Evolutionary conservation across 2,888 invertebrate genomes (phyloP).

Genomic region (Cryptocheilus praepositus): DNA sequence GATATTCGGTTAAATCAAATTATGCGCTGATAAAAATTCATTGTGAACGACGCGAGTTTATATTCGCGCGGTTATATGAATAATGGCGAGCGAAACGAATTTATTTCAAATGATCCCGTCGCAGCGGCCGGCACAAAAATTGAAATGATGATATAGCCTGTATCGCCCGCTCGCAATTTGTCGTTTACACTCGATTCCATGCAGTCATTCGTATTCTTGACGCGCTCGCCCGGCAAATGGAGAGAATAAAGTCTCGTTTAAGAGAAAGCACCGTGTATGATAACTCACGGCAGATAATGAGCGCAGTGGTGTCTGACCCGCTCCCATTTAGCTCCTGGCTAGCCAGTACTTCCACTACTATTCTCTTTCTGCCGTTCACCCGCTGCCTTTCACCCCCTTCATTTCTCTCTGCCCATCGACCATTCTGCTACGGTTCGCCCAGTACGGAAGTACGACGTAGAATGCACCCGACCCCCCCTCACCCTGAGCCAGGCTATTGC

Average conservation of each 20-base stretch:
- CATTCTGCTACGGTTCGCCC: conserved; percentile 28
- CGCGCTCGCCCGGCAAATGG: conserved; percentile 2
- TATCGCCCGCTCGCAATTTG: too few species aligned
- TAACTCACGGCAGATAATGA: conserved; percentile 45
- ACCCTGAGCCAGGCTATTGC: conserved; percentile 2
- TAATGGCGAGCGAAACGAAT: too few species aligned
- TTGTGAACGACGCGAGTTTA: too few species aligned
- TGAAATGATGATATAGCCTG: too few species aligned
- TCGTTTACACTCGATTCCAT: too few species aligned
- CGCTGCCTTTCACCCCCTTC: not conserved
- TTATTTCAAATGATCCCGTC: too few species aligned
- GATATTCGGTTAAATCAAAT: too few species aligned
- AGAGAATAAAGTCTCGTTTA: conserved; percentile 29
- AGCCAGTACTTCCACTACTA: not conserved
- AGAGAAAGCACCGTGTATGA: conserved; percentile 39
- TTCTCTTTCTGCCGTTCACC: not conserved
- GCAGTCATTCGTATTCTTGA: not conserved
- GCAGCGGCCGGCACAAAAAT: too few species aligned
- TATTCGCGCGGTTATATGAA: too few species aligned
- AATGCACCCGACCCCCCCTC: conserved; percentile 21
- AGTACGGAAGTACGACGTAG: conserved; percentile 39
- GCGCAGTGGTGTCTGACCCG: conserved; percentile 30
- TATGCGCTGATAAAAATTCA: too few species aligned
- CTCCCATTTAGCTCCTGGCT: conserved; percentile 39
- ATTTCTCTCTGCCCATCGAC: conserved; percentile 16